These are phyloP conservation scores for Trialeurodes vaporariorum DNA, from an alignment of 1,140 invertebrate species.

Conservation along the genomic window DNA sequence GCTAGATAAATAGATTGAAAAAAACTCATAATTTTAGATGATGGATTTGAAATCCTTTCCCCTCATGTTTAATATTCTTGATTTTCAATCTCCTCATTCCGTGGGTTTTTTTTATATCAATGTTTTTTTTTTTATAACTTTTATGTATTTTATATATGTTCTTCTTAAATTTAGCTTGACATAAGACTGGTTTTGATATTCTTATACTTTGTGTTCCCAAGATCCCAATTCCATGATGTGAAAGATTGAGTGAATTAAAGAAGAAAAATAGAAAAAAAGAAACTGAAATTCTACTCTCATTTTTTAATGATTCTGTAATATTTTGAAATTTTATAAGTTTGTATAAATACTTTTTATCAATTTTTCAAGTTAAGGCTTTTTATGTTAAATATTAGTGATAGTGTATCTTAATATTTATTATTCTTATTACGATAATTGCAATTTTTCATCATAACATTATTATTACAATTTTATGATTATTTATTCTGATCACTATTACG, in stretches of 20 bases:
- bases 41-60: too few species aligned
- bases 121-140: not conserved
- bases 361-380: not conserved
- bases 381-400: not conserved
- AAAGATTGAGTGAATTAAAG: not conserved
- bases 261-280: not conserved
- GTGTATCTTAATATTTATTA: not conserved
- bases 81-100: too few species aligned
- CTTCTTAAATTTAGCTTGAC: not conserved
- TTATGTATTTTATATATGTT: not conserved
- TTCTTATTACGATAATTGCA: not conserved
- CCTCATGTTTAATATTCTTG: too few species aligned
- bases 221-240: not conserved
- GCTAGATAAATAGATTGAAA: too few species aligned
- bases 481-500: constrained; percentile 1
- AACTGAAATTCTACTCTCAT: not conserved
- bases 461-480: not conserved
- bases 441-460: not conserved
- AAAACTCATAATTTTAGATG: too few species aligned
- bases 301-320: not conserved
- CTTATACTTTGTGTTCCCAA: not conserved
- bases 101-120: too few species aligned
- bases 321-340: not conserved
- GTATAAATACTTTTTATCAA: not conserved
- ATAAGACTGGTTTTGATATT: not conserved